Base-by-base conservation (phyloP, 2,113 vertebrate species). In the Alaudala cheleensis region DNA sequence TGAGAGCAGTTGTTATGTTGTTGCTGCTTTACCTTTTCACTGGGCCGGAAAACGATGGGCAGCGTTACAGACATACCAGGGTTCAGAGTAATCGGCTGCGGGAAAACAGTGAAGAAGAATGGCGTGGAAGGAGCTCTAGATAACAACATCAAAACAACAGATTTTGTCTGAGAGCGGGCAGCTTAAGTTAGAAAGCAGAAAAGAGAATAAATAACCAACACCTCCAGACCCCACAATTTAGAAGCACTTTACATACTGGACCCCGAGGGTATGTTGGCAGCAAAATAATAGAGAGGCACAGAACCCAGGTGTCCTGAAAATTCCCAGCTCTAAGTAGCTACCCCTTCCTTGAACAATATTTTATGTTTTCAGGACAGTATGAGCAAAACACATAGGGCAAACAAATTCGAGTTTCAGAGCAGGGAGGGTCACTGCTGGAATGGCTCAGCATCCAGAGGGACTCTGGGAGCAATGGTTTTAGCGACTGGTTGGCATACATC, bases 31-130 rank as follows among this genome's bases (percentile, higher is more conserved):
- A 99, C 99, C 98, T 97, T 98, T 70, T 99, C 98, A 39, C 97
- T 88, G n/a, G 99, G 99, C 66, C 93, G 98, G 97, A 99, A 99
- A 87, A 98, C 74, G 49, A 99, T 42, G 24, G 98, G 98, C 45
- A 99, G 94, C 4, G 97, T 97, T 92, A 98, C 95, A 54, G 98
- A 98, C 53, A 98, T 98, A 31, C 99, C 99, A 8, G 99, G 98
- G 77, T 98, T 99, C 90, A 99, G 88, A 74, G 98, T 83, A 81
- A 99, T 98, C 4, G 95, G 96, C 90, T 98, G 98, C 1, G 98
- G 98, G 88, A 97, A 97, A 79, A 97, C 87, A 1, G 97, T 98
- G 93, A 96, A 98, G 97, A 99, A 99, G 97, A 98, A 98, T 44
- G 95, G 96, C 37, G 98, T 98, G 57, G 94, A 91, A 61, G 99